Conservation (phyloP, 1,140 invertebrate genomes). For the Lasioglossum albipes region DNA sequence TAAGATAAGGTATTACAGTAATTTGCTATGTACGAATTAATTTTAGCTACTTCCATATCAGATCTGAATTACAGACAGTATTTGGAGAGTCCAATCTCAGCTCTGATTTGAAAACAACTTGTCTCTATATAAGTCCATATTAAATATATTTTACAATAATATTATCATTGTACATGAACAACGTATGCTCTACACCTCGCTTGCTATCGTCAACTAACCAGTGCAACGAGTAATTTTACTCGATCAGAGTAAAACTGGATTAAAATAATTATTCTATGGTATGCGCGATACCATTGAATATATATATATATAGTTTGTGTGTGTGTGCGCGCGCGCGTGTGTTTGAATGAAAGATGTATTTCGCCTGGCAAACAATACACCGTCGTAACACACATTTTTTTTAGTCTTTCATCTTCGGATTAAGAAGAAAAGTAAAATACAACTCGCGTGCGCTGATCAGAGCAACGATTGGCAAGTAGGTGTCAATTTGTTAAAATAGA, state of each 20-base stretch:
- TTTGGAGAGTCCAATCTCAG: conserved; percentile 49
- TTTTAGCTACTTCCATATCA: conserved; percentile 69
- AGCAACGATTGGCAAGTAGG: conserved; percentile 70
- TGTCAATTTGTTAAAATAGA: conserved; percentile 77
- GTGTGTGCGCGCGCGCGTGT: no score
- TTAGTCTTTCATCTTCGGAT: conserved; percentile 15
- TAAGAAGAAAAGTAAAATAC: conserved; percentile 25
- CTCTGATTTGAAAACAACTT: conserved; percentile 72
- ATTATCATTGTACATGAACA: conserved; percentile 80
- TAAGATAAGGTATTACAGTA: conserved; percentile 72
- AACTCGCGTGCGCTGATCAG: conserved; percentile 68
- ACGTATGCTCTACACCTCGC: conserved; percentile 75
- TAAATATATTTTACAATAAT: conserved; percentile 80
- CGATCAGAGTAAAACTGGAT: conserved; percentile 30
- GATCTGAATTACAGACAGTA: conserved; percentile 60
- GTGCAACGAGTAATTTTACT: conserved; percentile 52
- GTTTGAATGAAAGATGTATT: background rate
- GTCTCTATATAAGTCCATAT: conserved; percentile 75
- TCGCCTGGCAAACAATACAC: background rate
- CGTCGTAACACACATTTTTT: background rate
- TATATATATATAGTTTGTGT: no score
- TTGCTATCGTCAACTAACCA: conserved; percentile 66
- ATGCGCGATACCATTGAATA: conserved; percentile 16
- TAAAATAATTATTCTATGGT: conserved; percentile 33
- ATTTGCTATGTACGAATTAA: conserved; percentile 73